A percentile compares a stretch with the other conserved stretches of the same genome.
phyloP scores from a whole-genome alignment of 1,140 invertebrate genomes.

The Leptopilina clavipes region DNA sequence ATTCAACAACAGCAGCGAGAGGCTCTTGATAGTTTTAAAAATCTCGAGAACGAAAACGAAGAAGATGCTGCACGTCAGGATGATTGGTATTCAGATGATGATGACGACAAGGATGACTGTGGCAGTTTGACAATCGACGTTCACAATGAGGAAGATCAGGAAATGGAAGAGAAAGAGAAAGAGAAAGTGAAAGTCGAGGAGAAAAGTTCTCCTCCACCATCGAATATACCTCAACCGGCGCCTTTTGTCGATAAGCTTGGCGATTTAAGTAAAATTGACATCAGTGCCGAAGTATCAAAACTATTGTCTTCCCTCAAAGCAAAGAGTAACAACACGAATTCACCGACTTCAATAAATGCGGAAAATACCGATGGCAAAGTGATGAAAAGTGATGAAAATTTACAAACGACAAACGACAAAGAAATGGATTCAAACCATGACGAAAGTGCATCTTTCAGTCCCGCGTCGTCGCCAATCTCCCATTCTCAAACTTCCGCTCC shows the following conservation, averaged over 20 bases:
- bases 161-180: constrained; percentile 41
- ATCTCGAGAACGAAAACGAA: constrained; percentile 75
- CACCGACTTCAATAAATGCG: background rate
- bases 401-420: constrained; percentile 42
- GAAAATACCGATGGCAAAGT: constrained; percentile 25
- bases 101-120: constrained; percentile 77
- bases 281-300: constrained; percentile 83
- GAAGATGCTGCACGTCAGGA: constrained; percentile 77
- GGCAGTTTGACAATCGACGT: constrained; percentile 71
- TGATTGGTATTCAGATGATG: constrained; percentile 87
- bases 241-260: constrained; percentile 79
- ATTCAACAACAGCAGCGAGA: constrained; percentile 82
- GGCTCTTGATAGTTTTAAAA: constrained; percentile 71
- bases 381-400: constrained; percentile 21
- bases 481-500: background rate
- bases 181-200: constrained; percentile 48
- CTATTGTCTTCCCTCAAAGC: constrained; percentile 80
- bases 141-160: constrained; percentile 48
- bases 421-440: constrained; percentile 36
- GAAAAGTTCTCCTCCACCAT: constrained; percentile 35
- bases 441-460: constrained; percentile 54
- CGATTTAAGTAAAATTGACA: constrained; percentile 84
- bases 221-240: constrained; percentile 68
- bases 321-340: constrained; percentile 41
- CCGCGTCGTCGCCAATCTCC: constrained; percentile 54